A percentile compares a stretch with the other conserved stretches of the same genome.
Conservation (phyloP, 2,888 invertebrate genomes). For the Bombyx huttoni region DNA sequence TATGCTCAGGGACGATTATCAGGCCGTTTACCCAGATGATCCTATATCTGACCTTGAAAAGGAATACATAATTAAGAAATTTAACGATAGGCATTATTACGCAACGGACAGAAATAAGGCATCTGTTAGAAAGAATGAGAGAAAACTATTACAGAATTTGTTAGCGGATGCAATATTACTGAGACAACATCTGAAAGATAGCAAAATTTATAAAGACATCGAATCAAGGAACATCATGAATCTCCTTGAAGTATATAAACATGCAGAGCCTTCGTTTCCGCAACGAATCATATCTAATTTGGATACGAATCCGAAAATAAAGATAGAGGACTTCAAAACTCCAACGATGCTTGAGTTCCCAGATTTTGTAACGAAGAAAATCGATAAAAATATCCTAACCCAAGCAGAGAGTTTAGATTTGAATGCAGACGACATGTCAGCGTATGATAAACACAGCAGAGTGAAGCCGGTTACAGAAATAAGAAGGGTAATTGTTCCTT, state of each 20-base stretch:
- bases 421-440: slow-evolving; percentile 3
- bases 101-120: slow-evolving; percentile 21
- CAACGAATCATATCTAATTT: background rate
- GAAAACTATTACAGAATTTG: background rate
- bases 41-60: slow-evolving; percentile 25
- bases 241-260: background rate
- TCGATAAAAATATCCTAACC: slow-evolving; percentile 15
- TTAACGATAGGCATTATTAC: slow-evolving; percentile 34
- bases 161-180: slow-evolving; percentile 2
- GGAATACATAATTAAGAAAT: slow-evolving; percentile 22
- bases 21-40: slow-evolving; percentile 43
- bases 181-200: slow-evolving; percentile 2
- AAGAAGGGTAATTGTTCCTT: slow-evolving; percentile 6
- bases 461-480: slow-evolving; percentile 7
- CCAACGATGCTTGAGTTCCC: slow-evolving; percentile 37
- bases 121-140: background rate
- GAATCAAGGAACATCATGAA: background rate
- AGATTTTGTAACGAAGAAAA: slow-evolving; percentile 39
- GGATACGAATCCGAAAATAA: slow-evolving; percentile 6
- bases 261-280: background rate
- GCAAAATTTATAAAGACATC: slow-evolving; percentile 1
- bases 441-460: background rate
- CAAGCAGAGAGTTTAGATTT: slow-evolving; percentile 6
- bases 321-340: slow-evolving; percentile 20
- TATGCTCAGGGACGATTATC: slow-evolving; percentile 40